Percentiles rank a stretch among this genome's conserved stretches.
These are phyloP conservation scores for Microchrysa polita DNA, from an alignment of 2,888 invertebrate genomes.

Conservation along the genomic window DNA sequence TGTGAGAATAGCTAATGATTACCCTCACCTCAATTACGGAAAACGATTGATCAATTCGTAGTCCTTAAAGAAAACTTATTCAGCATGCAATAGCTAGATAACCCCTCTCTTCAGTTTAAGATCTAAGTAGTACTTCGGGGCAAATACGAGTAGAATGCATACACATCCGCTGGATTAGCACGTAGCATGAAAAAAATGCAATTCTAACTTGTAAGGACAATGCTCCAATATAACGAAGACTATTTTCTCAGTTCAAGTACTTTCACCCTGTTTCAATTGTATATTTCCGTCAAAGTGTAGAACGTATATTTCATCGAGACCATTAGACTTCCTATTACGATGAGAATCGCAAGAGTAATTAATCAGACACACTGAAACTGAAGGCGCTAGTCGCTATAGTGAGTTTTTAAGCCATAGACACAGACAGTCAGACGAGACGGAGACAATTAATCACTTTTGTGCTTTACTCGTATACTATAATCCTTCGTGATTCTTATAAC, in stretches of 20 bases:
- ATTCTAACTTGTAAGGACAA: neutral
- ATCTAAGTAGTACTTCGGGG: no score
- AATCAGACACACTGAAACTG: constrained; percentile 5
- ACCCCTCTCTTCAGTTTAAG: no score
- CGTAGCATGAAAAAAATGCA: neutral
- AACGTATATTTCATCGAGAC: neutral
- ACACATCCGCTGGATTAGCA: no score
- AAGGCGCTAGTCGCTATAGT: no score
- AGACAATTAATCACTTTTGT: constrained; percentile 25
- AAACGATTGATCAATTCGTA: no score
- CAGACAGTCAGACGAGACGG: no score
- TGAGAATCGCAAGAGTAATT: constrained; percentile 7
- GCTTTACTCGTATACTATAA: neutral
- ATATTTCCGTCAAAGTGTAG: neutral
- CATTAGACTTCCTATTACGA: neutral
- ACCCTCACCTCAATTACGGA: no score
- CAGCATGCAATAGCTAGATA: no score
- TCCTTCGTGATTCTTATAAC: constrained; percentile 13
- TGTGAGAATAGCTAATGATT: no score
- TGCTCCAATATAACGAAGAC: neutral
- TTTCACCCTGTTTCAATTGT: neutral
- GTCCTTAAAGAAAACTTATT: no score
- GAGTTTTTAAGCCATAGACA: constrained; percentile 1
- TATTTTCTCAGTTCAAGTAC: neutral
- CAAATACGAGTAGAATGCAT: no score